Evolutionary conservation across 2,113 vertebrate species (phyloP), one percentile per base, ranked within the genome.

Genomic region (Poeciliopsis turrubarensis): DNA sequence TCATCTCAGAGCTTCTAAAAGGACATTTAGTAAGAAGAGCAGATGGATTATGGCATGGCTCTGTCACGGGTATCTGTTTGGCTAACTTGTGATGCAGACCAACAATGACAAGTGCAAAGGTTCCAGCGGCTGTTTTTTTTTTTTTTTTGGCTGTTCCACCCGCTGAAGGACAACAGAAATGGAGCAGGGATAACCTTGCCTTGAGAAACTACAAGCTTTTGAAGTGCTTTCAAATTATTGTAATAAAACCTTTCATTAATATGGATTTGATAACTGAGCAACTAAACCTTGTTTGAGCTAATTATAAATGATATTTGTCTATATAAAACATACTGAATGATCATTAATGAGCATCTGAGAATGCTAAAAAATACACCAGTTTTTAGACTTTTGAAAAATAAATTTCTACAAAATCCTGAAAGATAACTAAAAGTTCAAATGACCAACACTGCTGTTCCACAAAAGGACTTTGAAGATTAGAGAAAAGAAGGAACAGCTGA

Each of bases 51-150:
- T 83, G 85, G 87, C 84, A 69, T 85, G 72, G 32, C 84, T 91
- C 77, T 84, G 78, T 87, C 79, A 80, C 77, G 63, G 73, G 77
- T 87, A 72, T 86, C 83, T 86, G 68, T 87, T 81, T 88, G 83
- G 75, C 68, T 77, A 78, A 75, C 77, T 77, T 70, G 62, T 89
- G 86, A 93, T 86, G 72, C 22, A 90, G 67, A 84, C 70, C 77
- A 79, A 85, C 87, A 89, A 78, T 90, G 90, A 91, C 85, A 90
- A 91, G 81, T 77, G 73, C 86, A 89, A 89, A 88, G 51, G 65
- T 87, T 85, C 88, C 81, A 89, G 79, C 71, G 86, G 88, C 73
- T 87, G 80, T 86, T 83, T 79, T 75, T 86, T 85, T 60, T 86
- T 90, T 73, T 34, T 83, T 79, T 75, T 86, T 85, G 63, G 68